These are phyloP conservation scores for Bursaphelenchus mucronatus DNA, from an alignment of 1,140 invertebrate genomes.

Conservation along the genomic window DNA sequence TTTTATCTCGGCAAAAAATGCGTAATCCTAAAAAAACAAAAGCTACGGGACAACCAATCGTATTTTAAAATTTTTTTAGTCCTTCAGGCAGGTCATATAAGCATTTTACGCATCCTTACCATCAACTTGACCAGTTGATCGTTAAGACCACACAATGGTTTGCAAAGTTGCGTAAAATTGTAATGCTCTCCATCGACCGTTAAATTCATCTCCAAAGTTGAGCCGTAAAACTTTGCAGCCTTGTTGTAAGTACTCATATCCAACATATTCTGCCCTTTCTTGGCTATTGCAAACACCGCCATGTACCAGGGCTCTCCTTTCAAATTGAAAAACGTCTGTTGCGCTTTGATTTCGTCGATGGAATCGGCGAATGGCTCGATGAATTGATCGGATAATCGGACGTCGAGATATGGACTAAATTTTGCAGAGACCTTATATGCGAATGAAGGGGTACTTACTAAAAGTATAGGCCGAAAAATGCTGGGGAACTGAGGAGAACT, in stretches of 20 bases:
- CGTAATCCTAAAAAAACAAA: slow-evolving; percentile 22
- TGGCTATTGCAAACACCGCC: slow-evolving; percentile 36
- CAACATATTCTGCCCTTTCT: slow-evolving; percentile 36
- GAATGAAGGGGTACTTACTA: too few relatives aligned
- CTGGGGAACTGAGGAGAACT: too few relatives aligned
- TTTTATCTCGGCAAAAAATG: slow-evolving; percentile 15
- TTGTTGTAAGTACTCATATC: slow-evolving; percentile 27
- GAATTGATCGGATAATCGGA: too few relatives aligned
- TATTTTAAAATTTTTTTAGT: too few relatives aligned
- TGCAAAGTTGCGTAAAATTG: slow-evolving; percentile 30
- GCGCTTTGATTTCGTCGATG: slow-evolving; percentile 24
- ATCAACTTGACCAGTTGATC: slow-evolving; percentile 42
- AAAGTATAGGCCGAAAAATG: too few relatives aligned
- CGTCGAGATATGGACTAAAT: too few relatives aligned
- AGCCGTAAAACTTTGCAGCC: slow-evolving; percentile 32
- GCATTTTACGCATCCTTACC: slow-evolving; percentile 34
- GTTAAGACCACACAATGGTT: slow-evolving; percentile 43
- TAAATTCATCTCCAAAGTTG: slow-evolving; percentile 32
- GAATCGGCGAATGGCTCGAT: too few relatives aligned
- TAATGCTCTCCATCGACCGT: slow-evolving; percentile 27
- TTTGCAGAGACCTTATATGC: too few relatives aligned
- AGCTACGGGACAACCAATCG: too few relatives aligned
- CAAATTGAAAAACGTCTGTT: slow-evolving; percentile 35
- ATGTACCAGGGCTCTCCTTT: slow-evolving; percentile 35
- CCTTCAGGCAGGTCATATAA: too few relatives aligned